Percentiles rank a stretch among this genome's conserved stretches.
Evolutionary conservation across 2,797 vertebrate genomes (phyloP).

Genomic region (Margarornis squamiger): DNA sequence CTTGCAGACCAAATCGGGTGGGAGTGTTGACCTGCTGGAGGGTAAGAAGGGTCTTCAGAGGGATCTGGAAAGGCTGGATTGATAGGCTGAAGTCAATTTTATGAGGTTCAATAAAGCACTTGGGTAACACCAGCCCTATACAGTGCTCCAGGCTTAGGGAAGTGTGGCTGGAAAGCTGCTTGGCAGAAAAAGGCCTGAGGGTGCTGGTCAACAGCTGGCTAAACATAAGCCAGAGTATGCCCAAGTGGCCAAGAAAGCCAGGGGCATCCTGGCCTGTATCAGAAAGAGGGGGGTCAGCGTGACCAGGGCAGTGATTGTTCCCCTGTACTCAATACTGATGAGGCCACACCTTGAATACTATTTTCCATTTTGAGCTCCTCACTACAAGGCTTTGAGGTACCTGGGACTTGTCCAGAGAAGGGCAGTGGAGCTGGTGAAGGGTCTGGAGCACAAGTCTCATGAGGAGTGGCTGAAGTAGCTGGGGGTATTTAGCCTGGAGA

Average conservation of each 20-base stretch:
- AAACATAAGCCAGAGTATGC: background rate
- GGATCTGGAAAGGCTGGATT: background rate
- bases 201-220: rapidly evolving
- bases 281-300: background rate
- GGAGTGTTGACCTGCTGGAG: background rate
- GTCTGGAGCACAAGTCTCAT: background rate
- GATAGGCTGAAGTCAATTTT: background rate
- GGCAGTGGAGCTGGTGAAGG: background rate
- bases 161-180: background rate
- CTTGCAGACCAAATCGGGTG: background rate
- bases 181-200: background rate
- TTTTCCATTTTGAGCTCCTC: background rate
- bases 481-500: background rate
- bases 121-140: background rate
- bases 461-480: background rate
- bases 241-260: background rate
- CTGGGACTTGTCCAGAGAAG: background rate
- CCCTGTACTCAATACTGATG: background rate
- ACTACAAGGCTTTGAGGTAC: background rate
- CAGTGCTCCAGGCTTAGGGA: background rate
- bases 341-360: background rate
- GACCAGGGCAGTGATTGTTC: background rate
- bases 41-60: background rate
- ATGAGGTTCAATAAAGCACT: background rate
- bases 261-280: background rate